Evolutionary conservation across 1,140 invertebrate genomes (phyloP), one percentile per base, ranked within the genome.

Genomic region (Leucophenga varia): DNA sequence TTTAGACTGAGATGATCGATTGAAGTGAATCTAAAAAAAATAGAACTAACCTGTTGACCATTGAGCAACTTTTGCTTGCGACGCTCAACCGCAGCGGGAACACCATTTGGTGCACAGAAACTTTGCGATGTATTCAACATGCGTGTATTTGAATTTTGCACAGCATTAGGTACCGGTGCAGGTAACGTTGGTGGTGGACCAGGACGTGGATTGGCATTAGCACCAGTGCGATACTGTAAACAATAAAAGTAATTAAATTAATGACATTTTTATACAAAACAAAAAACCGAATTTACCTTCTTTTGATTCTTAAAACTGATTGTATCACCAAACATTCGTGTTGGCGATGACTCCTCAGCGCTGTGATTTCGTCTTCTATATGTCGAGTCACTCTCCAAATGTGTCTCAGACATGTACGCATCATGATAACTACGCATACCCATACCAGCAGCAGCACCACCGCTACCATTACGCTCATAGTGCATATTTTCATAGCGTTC

Each of bases 131-230:
- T 77, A 35, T 79, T 72, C 31, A 81, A 36, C 55, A 64, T 76
- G 50, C 47, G 77, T 7, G 46, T 35, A 28, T 36, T 79, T 20
- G 79, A 81, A 8, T 39, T 49, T 41, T 55, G 53, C 28, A 12
- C 37, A 17, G 51, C 59, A 31, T 55, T 64, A 16, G 84, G 83
- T 22, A 84, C 82, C 2, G 84, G 85, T 1, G 84, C 83, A 2
- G 84, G 83, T 30, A 84, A 64, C 20, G 83, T 82, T 30, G 84
- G 84, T 4, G 83, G 83, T 12, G 84, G 79, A 7, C 83, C 82
- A 7, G 80, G 79, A 13, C 69, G 64, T 2, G 67, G 69, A 60
- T 68, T 70, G 9, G 51, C 67, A 14, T 48, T 40, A 1, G 64
- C 51, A 6, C 52, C 52, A n/a, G 52, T 31, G 3, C 59, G 67